A percentile compares a stretch with the other conserved stretches of the same genome.
Evolutionary conservation across 2,113 vertebrate genomes (phyloP).

Genomic region (Sigmodon hispidus): DNA sequence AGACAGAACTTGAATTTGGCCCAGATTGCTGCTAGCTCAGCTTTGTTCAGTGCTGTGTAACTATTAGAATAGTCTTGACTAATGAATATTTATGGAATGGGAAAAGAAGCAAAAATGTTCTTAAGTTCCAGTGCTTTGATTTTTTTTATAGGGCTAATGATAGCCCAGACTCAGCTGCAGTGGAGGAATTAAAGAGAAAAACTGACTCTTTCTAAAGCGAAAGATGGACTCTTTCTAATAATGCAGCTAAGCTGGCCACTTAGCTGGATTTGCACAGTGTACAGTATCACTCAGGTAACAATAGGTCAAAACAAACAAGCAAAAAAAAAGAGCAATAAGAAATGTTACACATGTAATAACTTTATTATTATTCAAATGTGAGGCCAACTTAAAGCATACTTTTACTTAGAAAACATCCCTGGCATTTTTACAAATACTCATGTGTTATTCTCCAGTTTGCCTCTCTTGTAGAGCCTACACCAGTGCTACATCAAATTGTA

Average conservation of each 20-base stretch:
- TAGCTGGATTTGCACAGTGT: neutral
- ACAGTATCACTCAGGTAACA: neutral
- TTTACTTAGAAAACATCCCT: neutral
- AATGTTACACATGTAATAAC: neutral
- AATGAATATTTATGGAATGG: neutral
- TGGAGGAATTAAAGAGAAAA: neutral
- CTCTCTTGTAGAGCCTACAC: neutral
- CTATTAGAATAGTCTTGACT: neutral
- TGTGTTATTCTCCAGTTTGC: neutral
- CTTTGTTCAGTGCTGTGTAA: neutral
- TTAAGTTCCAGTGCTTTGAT: neutral
- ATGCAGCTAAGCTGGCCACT: neutral
- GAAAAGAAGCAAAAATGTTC: neutral
- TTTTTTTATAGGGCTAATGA: neutral
- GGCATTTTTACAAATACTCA: neutral
- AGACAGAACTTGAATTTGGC: neutral
- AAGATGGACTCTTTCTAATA: too few relatives aligned
- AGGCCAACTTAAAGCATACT: neutral
- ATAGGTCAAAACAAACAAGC: neutral
- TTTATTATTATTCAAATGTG: constrained; percentile 4
- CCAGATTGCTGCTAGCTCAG: neutral
- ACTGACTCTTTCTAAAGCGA: too few relatives aligned
- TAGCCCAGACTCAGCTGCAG: neutral
- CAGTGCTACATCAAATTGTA: neutral
- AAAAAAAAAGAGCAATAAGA: neutral